Evolutionary conservation across 2,888 invertebrate genomes (phyloP).

Genomic region (Cepaea hortensis): DNA sequence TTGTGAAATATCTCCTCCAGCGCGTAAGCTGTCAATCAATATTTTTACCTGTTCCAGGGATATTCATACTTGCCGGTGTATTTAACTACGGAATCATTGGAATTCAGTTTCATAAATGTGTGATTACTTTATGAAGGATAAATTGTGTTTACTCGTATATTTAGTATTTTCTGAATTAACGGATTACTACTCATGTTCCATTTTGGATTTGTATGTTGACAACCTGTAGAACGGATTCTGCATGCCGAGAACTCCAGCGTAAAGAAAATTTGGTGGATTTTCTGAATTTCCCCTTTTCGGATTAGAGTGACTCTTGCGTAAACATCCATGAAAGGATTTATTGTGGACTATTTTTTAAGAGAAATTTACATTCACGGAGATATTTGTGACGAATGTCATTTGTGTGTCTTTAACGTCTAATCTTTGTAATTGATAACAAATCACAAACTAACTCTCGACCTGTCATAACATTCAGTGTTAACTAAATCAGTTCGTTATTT

Average conservation of each 20-base stretch:
- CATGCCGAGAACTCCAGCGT: not conserved
- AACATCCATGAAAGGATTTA: not conserved
- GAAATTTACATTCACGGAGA: not conserved
- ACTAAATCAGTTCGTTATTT: too few species aligned
- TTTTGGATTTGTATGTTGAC: not conserved
- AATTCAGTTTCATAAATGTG: slow-evolving; percentile 6
- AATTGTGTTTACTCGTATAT: not conserved
- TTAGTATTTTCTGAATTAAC: not conserved
- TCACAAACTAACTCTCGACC: not conserved
- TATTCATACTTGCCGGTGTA: not conserved
- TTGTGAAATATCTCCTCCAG: not conserved
- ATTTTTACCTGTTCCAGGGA: not conserved
- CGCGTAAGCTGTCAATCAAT: slow-evolving; percentile 12
- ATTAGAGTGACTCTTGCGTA: not conserved
- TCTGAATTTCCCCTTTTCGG: not conserved
- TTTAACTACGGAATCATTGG: not conserved
- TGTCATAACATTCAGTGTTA: too few species aligned
- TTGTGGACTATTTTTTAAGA: not conserved
- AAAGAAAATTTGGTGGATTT: not conserved
- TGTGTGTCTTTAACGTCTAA: not conserved
- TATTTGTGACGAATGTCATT: not conserved
- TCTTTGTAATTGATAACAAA: not conserved
- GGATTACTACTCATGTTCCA: not conserved
- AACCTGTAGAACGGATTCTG: not conserved
- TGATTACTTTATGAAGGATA: not conserved